Base-by-base conservation (phyloP, 2,888 invertebrate genomes). In the Caradrina kadenii region DNA sequence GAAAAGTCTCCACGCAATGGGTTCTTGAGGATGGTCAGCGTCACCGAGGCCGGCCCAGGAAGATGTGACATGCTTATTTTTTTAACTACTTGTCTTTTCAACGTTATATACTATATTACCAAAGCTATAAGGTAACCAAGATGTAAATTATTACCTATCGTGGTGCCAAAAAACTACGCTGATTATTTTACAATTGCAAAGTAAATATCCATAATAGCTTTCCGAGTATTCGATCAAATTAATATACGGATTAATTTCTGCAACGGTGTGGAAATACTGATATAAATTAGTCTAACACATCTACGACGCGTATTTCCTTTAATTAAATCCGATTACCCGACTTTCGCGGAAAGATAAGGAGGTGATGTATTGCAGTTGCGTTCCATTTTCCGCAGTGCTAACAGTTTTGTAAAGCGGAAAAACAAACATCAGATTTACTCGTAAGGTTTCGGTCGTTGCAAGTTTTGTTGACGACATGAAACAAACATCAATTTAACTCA, bases 261-360 rank as follows among this genome's bases (percentile, higher is more conserved):
- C 21, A 63, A 31, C 45, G 58, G 48, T 73, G 59, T 68, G 1
- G 73, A 50, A 76, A 77, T 68, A 73, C 31, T 65, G 42, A 77
- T 59, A 77, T 62, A 52, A 58, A 78, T 60, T 59, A 73, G 67
- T 45, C 50, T 53, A 53, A 45, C 42, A 63, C 56, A 54, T 64
- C 26, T n/a, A 31, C 63, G 42, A 64, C 62, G 78, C 59, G 69
- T 73, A 77, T 49, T 78, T 78, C 79, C 79, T 52, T 62, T 65
- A 63, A 78, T 78, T 78, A 79, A 63, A 53, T 52, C 31, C 53
- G 53, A 63, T 79, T 78, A 69, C 26, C 45, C 60, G 53, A 66
- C 78, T 78, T 78, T 78, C 79, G 68, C 73, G 64, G 65, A 65
- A 69, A 73, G 77, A 77, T 78, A 78, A 72, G 48, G 53, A 62